A percentile compares a stretch with the other conserved stretches of the same genome.
Conservation (phyloP, 2,797 vertebrate species). For the Acropternis orthonyx region DNA sequence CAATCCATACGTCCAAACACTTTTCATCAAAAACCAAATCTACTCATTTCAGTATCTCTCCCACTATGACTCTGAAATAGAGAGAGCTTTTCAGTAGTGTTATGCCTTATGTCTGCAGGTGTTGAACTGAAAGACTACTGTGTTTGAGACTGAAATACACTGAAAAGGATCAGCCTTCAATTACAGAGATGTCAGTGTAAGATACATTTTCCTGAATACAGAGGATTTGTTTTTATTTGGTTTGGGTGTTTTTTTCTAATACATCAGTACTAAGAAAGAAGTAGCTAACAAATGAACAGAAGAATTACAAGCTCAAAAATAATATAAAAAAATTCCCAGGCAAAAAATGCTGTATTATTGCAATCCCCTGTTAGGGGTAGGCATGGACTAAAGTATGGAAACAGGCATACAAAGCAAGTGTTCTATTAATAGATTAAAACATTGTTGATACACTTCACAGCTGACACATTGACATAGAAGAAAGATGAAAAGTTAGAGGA, state of each 20-base stretch:
- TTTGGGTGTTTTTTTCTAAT: background rate
- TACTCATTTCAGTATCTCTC: background rate
- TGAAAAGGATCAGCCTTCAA: background rate
- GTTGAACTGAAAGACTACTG: background rate
- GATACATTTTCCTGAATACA: background rate
- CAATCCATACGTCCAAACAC: background rate
- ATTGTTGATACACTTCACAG: background rate
- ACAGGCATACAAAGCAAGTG: background rate
- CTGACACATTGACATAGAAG: background rate
- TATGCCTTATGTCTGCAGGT: background rate
- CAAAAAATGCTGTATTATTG: background rate
- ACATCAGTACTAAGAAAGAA: background rate
- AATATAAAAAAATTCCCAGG: background rate
- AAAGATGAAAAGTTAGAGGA: background rate
- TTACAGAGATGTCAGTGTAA: background rate
- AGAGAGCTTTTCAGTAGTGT: background rate
- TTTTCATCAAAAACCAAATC: background rate
- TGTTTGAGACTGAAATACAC: background rate
- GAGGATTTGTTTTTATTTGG: background rate
- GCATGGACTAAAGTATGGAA: background rate
- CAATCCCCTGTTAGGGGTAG: background rate
- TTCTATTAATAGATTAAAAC: background rate
- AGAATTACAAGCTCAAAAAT: background rate
- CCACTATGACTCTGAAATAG: background rate
- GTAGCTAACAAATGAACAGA: background rate